A percentile compares a stretch with the other conserved stretches of the same genome.
phyloP scores from a whole-genome alignment of 2,113 vertebrate genomes.

The Struthio camelus region DNA sequence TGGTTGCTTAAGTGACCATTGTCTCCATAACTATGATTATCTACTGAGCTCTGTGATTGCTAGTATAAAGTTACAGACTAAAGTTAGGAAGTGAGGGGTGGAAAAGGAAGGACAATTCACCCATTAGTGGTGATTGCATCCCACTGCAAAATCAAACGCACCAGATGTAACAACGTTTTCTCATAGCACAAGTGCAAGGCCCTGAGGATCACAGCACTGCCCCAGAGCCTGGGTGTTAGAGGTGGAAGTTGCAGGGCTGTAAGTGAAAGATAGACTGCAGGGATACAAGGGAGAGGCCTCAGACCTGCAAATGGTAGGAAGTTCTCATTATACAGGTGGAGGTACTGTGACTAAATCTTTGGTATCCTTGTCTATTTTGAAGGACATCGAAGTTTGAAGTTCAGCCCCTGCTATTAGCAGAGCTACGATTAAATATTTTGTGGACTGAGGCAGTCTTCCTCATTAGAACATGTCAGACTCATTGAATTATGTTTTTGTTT shows the following conservation, averaged over 20 bases:
- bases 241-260: background rate
- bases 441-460: background rate
- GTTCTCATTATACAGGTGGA: background rate
- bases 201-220: background rate
- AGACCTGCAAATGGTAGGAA: background rate
- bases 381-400: background rate
- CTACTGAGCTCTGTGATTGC: background rate
- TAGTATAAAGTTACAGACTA: background rate
- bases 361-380: background rate
- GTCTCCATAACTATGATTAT: background rate
- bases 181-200: background rate
- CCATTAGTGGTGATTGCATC: background rate
- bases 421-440: background rate
- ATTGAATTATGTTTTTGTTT: background rate
- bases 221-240: background rate
- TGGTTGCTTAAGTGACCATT: background rate
- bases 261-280: background rate
- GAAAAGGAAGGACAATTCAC: background rate
- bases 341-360: background rate
- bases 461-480: background rate
- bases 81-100: background rate
- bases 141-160: background rate
- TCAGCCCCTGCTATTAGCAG: background rate
- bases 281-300: background rate
- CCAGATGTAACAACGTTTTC: too few relatives aligned